Conservation (phyloP, 2,113 vertebrate genomes). For the Merops nubicus region DNA sequence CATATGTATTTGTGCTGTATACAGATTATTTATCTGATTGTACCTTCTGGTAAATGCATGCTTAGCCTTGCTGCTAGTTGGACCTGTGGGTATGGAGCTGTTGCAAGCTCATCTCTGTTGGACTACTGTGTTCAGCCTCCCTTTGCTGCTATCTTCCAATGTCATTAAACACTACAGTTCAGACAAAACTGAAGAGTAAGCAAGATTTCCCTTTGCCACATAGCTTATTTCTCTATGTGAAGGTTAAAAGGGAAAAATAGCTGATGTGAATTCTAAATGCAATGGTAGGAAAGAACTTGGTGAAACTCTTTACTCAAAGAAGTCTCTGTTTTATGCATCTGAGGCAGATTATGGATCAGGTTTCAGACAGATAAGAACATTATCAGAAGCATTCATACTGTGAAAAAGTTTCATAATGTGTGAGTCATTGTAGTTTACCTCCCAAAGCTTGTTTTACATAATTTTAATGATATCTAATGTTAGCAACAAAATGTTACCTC, state of each 20-base stretch:
- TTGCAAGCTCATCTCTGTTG: not conserved
- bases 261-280: not conserved
- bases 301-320: not conserved
- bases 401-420: not conserved
- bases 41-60: fast-evolving
- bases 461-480: not conserved
- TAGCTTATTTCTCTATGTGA: fast-evolving
- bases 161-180: not conserved
- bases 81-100: not conserved
- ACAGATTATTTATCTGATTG: not conserved
- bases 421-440: not conserved
- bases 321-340: not conserved
- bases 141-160: not conserved
- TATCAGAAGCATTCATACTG: not conserved
- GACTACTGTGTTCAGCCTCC: not conserved
- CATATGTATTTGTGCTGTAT: not conserved
- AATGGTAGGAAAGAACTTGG: not conserved
- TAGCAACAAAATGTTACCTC: not conserved
- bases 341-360: not conserved
- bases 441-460: not conserved
- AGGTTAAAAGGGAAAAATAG: not conserved
- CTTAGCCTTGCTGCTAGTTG: not conserved
- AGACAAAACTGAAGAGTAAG: not conserved
- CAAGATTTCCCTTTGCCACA: not conserved
- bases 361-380: not conserved